Evolutionary conservation across 2,888 invertebrate species (phyloP), one percentile per base, ranked within the genome.

Genomic region (Diogma glabrata): DNA sequence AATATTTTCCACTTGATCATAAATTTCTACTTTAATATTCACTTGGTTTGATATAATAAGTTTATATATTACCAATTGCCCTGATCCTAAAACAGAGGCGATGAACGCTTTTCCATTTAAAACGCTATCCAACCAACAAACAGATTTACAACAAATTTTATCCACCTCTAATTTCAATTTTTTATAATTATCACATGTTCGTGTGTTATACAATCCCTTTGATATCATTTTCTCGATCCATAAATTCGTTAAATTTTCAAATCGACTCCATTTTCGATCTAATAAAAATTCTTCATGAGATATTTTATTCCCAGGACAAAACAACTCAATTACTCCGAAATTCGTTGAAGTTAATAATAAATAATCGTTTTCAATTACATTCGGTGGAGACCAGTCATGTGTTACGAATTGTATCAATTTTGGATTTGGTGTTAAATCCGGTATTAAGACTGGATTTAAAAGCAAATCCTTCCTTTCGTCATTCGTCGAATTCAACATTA

Each of bases 321-420:
- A 22, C 23, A 43, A 43, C n/a, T 6, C 23, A 14, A 43, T 2
- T 22, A 22, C 22, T 4, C 43, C 43, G 23, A 22, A 22, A 14
- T 43, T 43, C 6, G 43, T 43, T 43, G 23, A 43, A n/a, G 43
- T 43, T 22, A 43, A 43, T n/a, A 43, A 14, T 7, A 43, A 23
- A 5, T 14, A 19, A 7, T 38, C 38, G 19, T 17, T 43, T 4
- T 20, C 22, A 17, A 43, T 43, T 22, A 43, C n/a, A n/a, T 6
- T 22, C 20, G 6, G 4, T 4, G 43, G 43, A 7, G 22, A 20
- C 43, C 43, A 43, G 6, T n/a, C 22, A 43, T 43, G 43, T 7
- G 20, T 23, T 14, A 43, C 22, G 7, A 43, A 3, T 12, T 23
- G 20, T n/a, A n/a, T n/a, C 20, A 23, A 20, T 22, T 43, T 43